These are phyloP conservation scores for Malurus melanocephalus DNA, from an alignment of 2,113 vertebrate genomes.

Conservation along the genomic window DNA sequence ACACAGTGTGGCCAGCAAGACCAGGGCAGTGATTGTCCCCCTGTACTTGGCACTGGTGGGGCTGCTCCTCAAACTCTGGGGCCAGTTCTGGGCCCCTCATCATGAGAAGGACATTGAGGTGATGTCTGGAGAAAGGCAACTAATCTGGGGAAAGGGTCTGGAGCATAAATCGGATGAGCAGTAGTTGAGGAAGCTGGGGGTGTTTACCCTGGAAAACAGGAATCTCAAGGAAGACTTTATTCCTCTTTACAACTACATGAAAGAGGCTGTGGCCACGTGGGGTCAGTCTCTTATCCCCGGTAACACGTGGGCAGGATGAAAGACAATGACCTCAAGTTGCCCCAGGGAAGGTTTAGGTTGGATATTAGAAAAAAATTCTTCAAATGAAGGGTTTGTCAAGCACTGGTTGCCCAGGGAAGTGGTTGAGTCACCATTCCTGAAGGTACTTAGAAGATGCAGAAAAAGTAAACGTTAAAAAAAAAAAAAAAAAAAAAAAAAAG, in stretches of 20 bases:
- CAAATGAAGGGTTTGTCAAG: background rate
- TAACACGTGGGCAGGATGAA: background rate
- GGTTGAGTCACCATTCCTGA: background rate
- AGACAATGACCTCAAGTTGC: background rate
- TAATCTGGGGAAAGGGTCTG: background rate
- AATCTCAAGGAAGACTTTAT: background rate
- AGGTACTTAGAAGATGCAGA: background rate
- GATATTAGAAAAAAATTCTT: background rate
- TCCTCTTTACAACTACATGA: background rate
- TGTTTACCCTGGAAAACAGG: background rate
- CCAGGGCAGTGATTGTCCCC: background rate
- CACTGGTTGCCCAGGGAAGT: background rate
- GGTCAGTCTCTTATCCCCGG: background rate
- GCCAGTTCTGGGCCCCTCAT: background rate
- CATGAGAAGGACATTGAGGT: background rate
- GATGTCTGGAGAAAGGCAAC: background rate
- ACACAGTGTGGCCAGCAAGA: background rate
- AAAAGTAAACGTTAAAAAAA: background rate
- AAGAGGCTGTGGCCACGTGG: background rate
- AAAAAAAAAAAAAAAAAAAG: background rate
- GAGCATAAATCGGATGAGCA: background rate
- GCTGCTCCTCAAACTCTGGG: background rate
- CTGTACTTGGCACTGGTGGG: background rate
- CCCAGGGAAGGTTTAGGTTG: background rate
- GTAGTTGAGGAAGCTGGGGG: background rate